Base-by-base conservation (phyloP, 2,888 invertebrate genomes). In the Melieria omissa region DNA sequence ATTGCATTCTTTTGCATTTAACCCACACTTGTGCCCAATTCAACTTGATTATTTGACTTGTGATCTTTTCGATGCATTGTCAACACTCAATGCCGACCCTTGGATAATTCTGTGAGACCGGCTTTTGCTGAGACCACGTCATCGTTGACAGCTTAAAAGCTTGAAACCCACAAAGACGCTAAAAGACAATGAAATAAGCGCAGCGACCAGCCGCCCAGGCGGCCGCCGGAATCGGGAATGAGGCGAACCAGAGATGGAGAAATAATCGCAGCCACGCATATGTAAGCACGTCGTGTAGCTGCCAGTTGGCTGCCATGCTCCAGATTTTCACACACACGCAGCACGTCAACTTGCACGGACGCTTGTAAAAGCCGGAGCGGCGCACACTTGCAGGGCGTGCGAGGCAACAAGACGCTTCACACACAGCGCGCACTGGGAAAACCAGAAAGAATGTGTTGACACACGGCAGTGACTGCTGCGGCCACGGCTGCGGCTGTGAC, bases 201-300 rank as follows among this genome's bases (percentile, higher is more conserved):
- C 16, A 16, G 16, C 16, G 16, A 16, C 16, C 16, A 47, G 47
- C 67, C 67, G 67, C 67, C 67, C 67, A 67, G 61, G n/a, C 52
- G 44, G 14, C 60, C 49, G 47, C 61, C 58, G 16, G 41, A 52
- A 7, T 16, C 14, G 44, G 44, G 70, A 68, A 64, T 64, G 66
- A 73, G 61, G 66, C 55, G 42, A 52, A 42, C 54, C 44, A 29
- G 29, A 65, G 65, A 65, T 65, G 46, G 41, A 70, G 65, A 65
- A 70, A 61, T 58, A 70, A 57, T 49, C 54, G 54, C 58, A 58
- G 63, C 67, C 73, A 64, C 73, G 78, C 78, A 80, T 80, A 78
- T 78, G 74, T 72, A 60, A 70, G 64, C 72, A 74, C 74, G 77
- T 73, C 64, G 70, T 69, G 76, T 66, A 45, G 55, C 63, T 61